A percentile compares a stretch with the other conserved stretches of the same genome.
These are phyloP conservation scores for Paraescarpia echinospica DNA, from an alignment of 1,140 invertebrate species.

Conservation along the genomic window DNA sequence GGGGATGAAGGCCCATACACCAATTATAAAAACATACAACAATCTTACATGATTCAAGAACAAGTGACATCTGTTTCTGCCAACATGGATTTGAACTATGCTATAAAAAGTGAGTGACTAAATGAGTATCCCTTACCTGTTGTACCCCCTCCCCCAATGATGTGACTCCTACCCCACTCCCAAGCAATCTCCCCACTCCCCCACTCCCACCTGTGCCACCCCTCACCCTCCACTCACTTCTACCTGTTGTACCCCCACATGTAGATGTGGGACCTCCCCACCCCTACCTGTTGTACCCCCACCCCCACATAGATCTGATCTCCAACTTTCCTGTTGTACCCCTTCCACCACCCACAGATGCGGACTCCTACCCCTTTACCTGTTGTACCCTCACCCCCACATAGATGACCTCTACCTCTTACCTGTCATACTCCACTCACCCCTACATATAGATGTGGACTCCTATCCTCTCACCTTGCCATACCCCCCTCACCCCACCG, in stretches of 20 bases:
- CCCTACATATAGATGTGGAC: background rate
- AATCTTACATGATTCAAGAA: no score
- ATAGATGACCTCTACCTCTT: background rate
- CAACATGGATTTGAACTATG: no score
- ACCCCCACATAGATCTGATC: no score
- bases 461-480: background rate
- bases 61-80: no score
- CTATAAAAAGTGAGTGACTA: no score
- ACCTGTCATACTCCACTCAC: background rate
- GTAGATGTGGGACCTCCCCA: no score
- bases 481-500: background rate
- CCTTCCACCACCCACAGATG: slow-evolving; percentile 90
- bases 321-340: slow-evolving; percentile 79
- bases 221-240: no score
- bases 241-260: no score
- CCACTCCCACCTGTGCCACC: no score
- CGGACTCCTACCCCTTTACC: background rate
- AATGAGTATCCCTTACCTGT: background rate
- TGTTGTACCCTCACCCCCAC: background rate
- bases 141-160: background rate
- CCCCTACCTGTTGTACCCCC: background rate
- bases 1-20: no score
- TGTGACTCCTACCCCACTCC: background rate
- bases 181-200: no score
- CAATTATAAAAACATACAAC: no score